Conservation (phyloP, 2,113 vertebrate species). For the Alethe castanea region DNA sequence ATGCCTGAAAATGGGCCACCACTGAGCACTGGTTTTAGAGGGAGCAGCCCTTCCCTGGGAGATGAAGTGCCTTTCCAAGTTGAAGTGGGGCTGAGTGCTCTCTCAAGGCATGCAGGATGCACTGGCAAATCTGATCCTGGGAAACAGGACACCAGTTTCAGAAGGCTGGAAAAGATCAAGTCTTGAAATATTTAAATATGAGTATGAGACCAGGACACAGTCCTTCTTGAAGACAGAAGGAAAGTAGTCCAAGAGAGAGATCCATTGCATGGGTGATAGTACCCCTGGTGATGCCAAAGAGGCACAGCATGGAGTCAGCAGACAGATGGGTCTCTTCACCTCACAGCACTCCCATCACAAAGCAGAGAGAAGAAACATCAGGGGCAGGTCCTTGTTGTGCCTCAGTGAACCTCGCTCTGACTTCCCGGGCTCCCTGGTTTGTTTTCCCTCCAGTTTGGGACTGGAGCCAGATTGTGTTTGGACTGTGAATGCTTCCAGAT, state of each 20-base stretch:
- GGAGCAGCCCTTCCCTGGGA: not conserved
- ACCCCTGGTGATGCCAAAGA: not conserved
- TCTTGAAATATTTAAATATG: not conserved
- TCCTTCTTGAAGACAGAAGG: not conserved
- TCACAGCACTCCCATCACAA: not conserved
- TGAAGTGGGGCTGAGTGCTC: not conserved
- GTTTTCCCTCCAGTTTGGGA: not conserved
- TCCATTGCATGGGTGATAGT: not conserved
- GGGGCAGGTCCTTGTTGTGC: not conserved
- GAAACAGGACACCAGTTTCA: not conserved
- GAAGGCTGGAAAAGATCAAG: not conserved
- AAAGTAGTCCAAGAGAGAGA: not conserved
- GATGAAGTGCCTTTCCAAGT: not conserved
- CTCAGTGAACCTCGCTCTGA: not conserved
- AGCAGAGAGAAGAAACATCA: not conserved
- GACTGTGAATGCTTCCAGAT: slow-evolving; percentile 51
- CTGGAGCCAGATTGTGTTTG: not conserved
- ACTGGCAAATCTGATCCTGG: not conserved
- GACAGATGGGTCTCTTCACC: not conserved
- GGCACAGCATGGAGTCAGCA: not conserved
- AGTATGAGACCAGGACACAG: not conserved
- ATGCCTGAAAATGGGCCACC: not conserved
- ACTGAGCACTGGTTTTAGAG: not conserved
- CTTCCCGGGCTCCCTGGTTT: slow-evolving; percentile 13
- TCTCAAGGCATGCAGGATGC: not conserved